Evolutionary conservation across 92 coral and sea anemone species (phyloP).

Genomic region (Paragorgia papillata): DNA sequence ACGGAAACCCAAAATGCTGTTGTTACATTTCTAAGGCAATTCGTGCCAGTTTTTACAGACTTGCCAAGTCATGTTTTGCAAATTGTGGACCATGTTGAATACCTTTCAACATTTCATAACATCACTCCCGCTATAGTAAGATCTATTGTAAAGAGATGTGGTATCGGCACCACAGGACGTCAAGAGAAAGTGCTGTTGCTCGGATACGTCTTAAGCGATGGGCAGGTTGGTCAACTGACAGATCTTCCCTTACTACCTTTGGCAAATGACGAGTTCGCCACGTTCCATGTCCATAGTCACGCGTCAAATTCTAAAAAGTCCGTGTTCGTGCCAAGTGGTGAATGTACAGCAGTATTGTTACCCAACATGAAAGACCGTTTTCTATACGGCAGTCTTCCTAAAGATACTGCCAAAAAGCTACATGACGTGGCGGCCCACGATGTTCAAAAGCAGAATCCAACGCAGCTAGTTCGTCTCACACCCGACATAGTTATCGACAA

Average conservation of each 20-base stretch:
- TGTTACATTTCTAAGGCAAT: conserved; percentile 49
- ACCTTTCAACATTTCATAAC: neutral
- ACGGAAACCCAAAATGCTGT: conserved; percentile 39
- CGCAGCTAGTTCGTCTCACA: conserved; percentile 66
- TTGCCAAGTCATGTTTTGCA: conserved; percentile 64
- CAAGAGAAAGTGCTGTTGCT: conserved; percentile 62
- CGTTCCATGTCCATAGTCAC: conserved; percentile 1
- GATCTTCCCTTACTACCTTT: conserved; percentile 82
- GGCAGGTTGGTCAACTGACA: conserved; percentile 54
- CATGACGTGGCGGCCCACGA: conserved; percentile 14
- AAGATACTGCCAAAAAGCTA: conserved; percentile 36
- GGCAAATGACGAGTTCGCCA: conserved; percentile 66
- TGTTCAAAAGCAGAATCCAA: neutral
- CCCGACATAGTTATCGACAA: conserved; percentile 47
- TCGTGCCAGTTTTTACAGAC: conserved; percentile 61
- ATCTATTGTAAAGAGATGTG: conserved; percentile 42
- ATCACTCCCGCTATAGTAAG: conserved; percentile 69
- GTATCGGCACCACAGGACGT: neutral
- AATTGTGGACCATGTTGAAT: conserved; percentile 28
- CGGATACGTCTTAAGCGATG: conserved; percentile 68
- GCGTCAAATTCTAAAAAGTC: conserved; percentile 16
- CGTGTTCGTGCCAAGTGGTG: conserved; percentile 58
- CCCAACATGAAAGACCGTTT: conserved; percentile 62
- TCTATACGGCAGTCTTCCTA: conserved; percentile 48
- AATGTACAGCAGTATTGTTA: conserved; percentile 57